Conservation (phyloP, 2,113 vertebrate species). For the Sclerurus mexicanus region DNA sequence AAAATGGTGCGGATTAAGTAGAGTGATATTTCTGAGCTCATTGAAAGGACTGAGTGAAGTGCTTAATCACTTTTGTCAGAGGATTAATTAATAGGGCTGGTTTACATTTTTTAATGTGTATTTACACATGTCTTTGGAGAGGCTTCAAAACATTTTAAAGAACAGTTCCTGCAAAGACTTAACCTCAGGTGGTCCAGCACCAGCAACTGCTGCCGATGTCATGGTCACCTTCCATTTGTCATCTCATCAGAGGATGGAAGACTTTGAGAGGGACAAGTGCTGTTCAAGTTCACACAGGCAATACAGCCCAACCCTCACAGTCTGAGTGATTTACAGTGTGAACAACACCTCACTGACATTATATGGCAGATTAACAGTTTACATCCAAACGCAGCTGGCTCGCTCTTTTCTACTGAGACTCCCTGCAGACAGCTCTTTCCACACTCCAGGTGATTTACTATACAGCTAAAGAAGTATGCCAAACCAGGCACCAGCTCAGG, state of each 20-base stretch:
- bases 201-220: rapidly evolving
- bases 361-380: not conserved
- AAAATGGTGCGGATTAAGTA: not conserved
- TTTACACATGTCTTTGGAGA: not conserved
- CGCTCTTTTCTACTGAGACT: not conserved
- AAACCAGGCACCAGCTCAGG: not conserved
- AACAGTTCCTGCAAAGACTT: not conserved
- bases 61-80: not conserved
- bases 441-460: not conserved
- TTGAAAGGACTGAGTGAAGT: not conserved
- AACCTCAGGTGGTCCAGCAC: not conserved
- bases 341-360: not conserved
- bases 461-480: not conserved
- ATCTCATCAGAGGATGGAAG: not conserved
- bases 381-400: not conserved
- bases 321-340: not conserved
- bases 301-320: not conserved
- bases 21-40: not conserved
- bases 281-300: rapidly evolving
- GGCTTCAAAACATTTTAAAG: not conserved
- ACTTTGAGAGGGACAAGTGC: not conserved
- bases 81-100: not conserved
- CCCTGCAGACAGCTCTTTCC: not conserved
- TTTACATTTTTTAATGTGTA: not conserved
- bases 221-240: not conserved